phyloP scores from a whole-genome alignment of 2,888 invertebrate species.

The Lithophane leautieri region DNA sequence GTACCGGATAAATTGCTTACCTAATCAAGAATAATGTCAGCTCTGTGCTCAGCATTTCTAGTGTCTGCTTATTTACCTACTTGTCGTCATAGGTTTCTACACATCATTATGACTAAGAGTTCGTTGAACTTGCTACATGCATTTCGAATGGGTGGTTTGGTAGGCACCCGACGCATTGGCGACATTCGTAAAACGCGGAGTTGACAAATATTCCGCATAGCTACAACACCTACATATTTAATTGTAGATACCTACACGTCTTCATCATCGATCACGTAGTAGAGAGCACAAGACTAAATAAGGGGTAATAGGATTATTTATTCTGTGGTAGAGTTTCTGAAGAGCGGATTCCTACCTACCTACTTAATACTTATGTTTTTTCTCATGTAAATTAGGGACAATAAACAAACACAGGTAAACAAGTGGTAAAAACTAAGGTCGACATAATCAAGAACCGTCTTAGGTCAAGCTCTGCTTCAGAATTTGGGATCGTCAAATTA shows the following conservation, averaged over 20 bases:
- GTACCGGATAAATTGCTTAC: constrained; percentile 42
- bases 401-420: background rate
- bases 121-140: constrained; percentile 58
- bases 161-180: constrained; percentile 29
- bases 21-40: constrained; percentile 53
- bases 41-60: constrained; percentile 52
- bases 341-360: background rate
- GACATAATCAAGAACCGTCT: background rate
- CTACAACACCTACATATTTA: constrained; percentile 24
- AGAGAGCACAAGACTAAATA: too few species aligned
- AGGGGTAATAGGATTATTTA: too few species aligned
- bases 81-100: constrained; percentile 46
- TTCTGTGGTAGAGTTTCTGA: too few species aligned
- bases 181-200: constrained; percentile 28
- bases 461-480: background rate
- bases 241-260: constrained; percentile 6
- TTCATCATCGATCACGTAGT: constrained; percentile 19
- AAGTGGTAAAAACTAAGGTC: background rate
- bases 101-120: constrained; percentile 44
- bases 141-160: constrained; percentile 44
- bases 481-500: background rate
- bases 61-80: constrained; percentile 35
- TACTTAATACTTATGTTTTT: background rate
- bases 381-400: background rate
- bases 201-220: constrained; percentile 33